Conservation (phyloP, 2,113 vertebrate species). For the Ctenodactylus gundi region DNA sequence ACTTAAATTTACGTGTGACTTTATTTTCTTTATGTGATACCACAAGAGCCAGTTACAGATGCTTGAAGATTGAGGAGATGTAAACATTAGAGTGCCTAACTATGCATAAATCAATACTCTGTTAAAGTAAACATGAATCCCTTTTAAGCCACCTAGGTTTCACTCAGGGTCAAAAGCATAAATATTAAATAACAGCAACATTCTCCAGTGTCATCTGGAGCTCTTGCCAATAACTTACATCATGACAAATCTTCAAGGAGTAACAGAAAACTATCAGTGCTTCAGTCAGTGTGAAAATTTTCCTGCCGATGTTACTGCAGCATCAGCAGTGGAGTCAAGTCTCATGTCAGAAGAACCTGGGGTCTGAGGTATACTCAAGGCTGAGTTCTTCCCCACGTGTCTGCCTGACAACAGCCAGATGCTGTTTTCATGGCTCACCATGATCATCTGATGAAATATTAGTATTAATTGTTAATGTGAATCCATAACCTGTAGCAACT, state of each 20-base stretch:
- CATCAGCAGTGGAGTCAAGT: background rate
- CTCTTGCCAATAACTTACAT: background rate
- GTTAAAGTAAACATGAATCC: constrained; percentile 46
- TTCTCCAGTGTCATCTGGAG: constrained; percentile 3
- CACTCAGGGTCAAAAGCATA: constrained; percentile 57
- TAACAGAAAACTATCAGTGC: background rate
- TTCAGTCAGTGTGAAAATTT: constrained; percentile 33
- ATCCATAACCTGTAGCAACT: background rate
- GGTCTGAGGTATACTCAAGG: background rate
- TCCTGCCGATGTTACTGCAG: background rate
- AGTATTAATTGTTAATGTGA: background rate
- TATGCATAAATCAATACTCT: constrained; percentile 44
- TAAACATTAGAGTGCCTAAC: constrained; percentile 25
- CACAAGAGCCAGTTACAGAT: background rate
- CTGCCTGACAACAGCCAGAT: background rate
- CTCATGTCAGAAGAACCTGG: background rate
- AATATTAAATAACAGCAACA: constrained; percentile 55
- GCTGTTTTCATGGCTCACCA: background rate
- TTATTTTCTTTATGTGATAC: constrained; percentile 13
- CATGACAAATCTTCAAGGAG: constrained; percentile 13
- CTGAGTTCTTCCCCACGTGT: background rate
- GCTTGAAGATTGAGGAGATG: constrained; percentile 10
- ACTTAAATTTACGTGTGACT: background rate
- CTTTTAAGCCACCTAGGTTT: constrained; percentile 53
- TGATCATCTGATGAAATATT: constrained; percentile 29